Percentiles rank a stretch among this genome's conserved stretches.
phyloP scores from a whole-genome alignment of 2,797 vertebrate genomes.

The Syngnathus acus region DNA sequence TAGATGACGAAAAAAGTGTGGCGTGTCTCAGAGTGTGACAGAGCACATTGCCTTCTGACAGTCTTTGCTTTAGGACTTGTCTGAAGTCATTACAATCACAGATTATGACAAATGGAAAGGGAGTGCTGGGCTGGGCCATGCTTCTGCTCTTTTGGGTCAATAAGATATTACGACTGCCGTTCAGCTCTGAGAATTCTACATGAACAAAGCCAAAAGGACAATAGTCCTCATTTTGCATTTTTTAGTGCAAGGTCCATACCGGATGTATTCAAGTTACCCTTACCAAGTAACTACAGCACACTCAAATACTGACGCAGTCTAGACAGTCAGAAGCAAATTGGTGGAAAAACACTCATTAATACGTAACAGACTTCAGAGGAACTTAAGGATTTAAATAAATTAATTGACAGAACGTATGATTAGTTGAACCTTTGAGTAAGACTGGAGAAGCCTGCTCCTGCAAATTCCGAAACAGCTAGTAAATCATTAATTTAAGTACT shows the following conservation, averaged over 20 bases:
- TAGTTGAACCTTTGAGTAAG: neutral
- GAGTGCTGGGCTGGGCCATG: neutral
- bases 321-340: conserved; percentile 22
- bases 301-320: conserved; percentile 8
- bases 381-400: neutral
- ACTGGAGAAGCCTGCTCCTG: conserved; percentile 1
- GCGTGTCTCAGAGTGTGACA: neutral
- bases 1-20: neutral
- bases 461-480: neutral
- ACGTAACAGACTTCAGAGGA: neutral
- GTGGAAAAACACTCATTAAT: conserved; percentile 9
- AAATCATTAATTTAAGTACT: conserved; percentile 25
- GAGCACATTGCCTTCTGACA: neutral
- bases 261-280: conserved; percentile 20
- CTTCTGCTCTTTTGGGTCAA: neutral
- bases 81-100: neutral
- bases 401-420: neutral
- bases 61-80: neutral
- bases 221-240: neutral
- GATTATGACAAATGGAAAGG: conserved; percentile 2
- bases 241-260: conserved; percentile 8
- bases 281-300: conserved; percentile 4
- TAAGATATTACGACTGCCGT: neutral
- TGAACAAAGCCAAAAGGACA: conserved; percentile 1
- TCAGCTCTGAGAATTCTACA: neutral